Evolutionary conservation across 2,888 invertebrate species (phyloP).

Genomic region (Protophormia terraenovae): DNA sequence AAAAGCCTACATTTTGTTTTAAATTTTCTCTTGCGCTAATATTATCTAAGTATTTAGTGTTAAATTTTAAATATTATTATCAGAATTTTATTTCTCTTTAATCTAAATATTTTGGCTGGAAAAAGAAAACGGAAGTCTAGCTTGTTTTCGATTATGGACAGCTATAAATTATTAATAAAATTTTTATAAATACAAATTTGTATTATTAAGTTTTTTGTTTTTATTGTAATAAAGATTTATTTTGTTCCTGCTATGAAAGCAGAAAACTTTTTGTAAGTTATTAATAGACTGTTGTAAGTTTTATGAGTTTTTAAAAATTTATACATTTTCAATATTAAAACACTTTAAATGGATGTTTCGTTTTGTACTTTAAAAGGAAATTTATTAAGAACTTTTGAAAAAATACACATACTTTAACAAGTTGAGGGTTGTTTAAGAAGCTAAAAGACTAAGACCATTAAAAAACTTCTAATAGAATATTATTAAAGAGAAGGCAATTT

Average conservation of each 20-base stretch:
- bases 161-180: not conserved
- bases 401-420: not conserved
- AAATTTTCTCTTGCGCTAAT: not conserved
- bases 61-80: not conserved
- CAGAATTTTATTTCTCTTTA: not conserved
- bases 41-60: not conserved
- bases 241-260: not conserved
- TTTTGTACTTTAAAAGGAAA: not conserved
- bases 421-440: conserved; percentile 20
- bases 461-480: too few species aligned
- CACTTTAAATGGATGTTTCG: not conserved
- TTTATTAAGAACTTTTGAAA: not conserved
- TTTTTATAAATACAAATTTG: conserved; percentile 8
- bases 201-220: not conserved
- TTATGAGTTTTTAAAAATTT: conserved; percentile 12
- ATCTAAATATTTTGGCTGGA: not conserved
- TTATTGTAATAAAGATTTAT: not conserved
- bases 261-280: not conserved
- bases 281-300: conserved; percentile 33
- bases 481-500: too few species aligned
- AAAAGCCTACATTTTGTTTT: not conserved
- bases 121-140: conserved; percentile 18
- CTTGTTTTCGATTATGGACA: not conserved
- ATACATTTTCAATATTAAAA: conserved; percentile 19
- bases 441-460: too few species aligned